Conservation (phyloP, 2,888 invertebrate species). For the Mongoloraphidia duomilia region DNA sequence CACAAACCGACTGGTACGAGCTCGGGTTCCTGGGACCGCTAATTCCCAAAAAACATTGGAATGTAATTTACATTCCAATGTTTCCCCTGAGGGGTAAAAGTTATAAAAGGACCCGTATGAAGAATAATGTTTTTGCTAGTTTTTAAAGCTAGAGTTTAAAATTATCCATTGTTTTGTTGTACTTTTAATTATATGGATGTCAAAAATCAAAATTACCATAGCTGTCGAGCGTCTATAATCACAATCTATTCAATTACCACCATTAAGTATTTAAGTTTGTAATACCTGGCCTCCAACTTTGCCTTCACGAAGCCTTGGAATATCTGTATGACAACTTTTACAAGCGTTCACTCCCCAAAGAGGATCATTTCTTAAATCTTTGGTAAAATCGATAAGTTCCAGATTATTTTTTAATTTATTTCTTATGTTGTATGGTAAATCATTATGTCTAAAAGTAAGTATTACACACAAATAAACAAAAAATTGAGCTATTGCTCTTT, state of each 20-base stretch:
- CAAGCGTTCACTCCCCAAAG: constrained; percentile 27
- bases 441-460: constrained; percentile 31
- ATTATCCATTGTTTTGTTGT: neutral
- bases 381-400: constrained; percentile 26
- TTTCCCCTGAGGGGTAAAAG: too few relatives aligned
- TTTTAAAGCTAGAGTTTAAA: too few relatives aligned
- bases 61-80: too few relatives aligned
- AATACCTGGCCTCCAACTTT: constrained; percentile 39
- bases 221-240: too few relatives aligned
- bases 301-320: constrained; percentile 33
- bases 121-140: too few relatives aligned
- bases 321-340: constrained; percentile 33
- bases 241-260: too few relatives aligned
- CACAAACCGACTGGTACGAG: too few relatives aligned
- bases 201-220: neutral
- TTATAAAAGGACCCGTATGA: too few relatives aligned
- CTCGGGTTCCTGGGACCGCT: too few relatives aligned
- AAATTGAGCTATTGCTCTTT: neutral
- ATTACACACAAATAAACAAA: too few relatives aligned
- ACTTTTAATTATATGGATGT: neutral
- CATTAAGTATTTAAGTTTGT: neutral
- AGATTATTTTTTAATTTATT: constrained; percentile 27
- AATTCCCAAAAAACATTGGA: too few relatives aligned
- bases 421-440: constrained; percentile 32
- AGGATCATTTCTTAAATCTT: constrained; percentile 25